Base-by-base conservation (phyloP, 2,113 vertebrate species). In the Hippocampus guttulatus region DNA sequence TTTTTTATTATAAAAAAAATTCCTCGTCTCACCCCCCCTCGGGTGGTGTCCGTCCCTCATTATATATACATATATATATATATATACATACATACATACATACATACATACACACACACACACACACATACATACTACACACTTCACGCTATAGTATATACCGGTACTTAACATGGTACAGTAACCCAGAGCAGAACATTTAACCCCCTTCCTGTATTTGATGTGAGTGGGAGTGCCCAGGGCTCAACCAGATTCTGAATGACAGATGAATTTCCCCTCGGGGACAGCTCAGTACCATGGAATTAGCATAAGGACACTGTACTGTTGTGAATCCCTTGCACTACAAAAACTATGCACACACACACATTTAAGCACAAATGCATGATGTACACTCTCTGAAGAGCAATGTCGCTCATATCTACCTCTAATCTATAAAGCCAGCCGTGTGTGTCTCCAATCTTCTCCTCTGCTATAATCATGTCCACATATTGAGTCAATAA, bases 401-500 rank as follows among this genome's bases (percentile, higher is more conserved):
- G 69, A 69, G 78, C 73, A 83, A 74, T 71, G 67, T 80, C 43
- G 71, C 77, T 87, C 80, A 81, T 84, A 79, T 81, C 54, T 80
- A 74, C 79, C 81, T 84, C 81, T 90, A 83, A 88, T 89, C 82
- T 75, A 38, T 45, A 89, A 84, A 85, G 14, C 33, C 75, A 84
- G 49, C 77, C 81, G 83, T 76, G 83, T 82, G 58, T 86, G 82
- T 79, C 82, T 83, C 73, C 83, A 88, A 87, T 89, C 87, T 87
- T 85, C 80, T 87, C 74, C 75, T 87, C 81, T 86, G 69, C 76
- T 84, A 81, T 85, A 91, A 90, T 90, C 85, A 85, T 72, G 69
- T 84, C 78, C 80, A 88, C 79, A 86, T 84, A 87, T 89, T 88
- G 86, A 89, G 85, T 89, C 85, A 90, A 90, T 91, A 89, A 89